Base-by-base conservation (phyloP, 2,113 vertebrate species). In the Montifringilla adamsi region DNA sequence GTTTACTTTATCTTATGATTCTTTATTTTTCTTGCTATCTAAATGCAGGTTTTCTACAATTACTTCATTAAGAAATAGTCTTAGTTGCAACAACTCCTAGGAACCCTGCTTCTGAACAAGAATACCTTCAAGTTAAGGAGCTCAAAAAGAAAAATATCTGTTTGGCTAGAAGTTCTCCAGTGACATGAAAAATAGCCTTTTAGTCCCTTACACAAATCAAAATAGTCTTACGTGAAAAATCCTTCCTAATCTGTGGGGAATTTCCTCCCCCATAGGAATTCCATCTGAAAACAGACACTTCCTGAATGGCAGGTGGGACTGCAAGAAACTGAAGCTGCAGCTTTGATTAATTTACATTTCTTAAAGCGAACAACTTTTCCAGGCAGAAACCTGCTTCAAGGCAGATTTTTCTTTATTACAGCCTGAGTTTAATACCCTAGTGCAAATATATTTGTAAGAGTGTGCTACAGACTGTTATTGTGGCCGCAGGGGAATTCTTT, bases 121-220 rank as follows among this genome's bases (percentile, higher is more conserved):
- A 91, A 87, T 3, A 24, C 4, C 79, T 86, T 95, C 68, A 43
- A 88, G 55, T 67, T 86, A 70, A 95, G 56, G 43, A 93, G 35
- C 35, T 80, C 67, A 35, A 63, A 81, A 91, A 86, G n/a, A 64
- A 73, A 94, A 91, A 63, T 68, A 82, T 33, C 72, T 78, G 5
- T 78, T 77, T 83, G 62, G 67, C 83, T 89, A 67, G 63, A 90
- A 90, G 87, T 74, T 92, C 63, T 80, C 59, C 79, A 77, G 56
- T 83, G 60, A 93, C 78, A 78, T 76, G 83, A 92, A 95, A 90
- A 94, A 92, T 67, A 67, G 41, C 35, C 77, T 87, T 87, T 95
- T 91, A 96, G 82, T 70, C 75, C 31, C 59, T 80, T 89, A 72
- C 58, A 93, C 82, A 96, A 95, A 96, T 96, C 90, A 96, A 92